Base-by-base conservation (phyloP, 2,888 invertebrate species). In the Erynnis tages region DNA sequence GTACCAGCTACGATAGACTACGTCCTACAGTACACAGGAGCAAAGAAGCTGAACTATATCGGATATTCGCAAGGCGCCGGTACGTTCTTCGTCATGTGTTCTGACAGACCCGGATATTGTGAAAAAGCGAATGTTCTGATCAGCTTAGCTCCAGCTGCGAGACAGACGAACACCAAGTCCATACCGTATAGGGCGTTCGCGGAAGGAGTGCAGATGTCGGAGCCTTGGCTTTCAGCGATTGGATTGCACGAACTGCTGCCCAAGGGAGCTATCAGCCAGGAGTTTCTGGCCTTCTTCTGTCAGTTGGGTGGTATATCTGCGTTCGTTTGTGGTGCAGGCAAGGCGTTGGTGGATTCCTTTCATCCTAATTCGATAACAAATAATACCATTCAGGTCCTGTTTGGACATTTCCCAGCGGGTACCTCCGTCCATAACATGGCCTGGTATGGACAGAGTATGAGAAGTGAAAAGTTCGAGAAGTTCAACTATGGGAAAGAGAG, bases 61-160 rank as follows among this genome's bases (percentile, higher is more conserved):
- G 96, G 96, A 0, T 95, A 95, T 69, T 96, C 95, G 0, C 92
- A 92, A 73, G 96, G 96, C 4, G 91, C 92, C 0, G 92, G 93
- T 0, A 76, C 81, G 2, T 93, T 92, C 63, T 92, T 91, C 68
- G 91, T 94, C 0, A 92, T 94, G 93, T 90, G 91, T 43, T 92
- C 93, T 0, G 90, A 91, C 60, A 76, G 78, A 40, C 93, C 94
- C 0, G 91, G 91, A 11, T 93, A 93, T 59, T 93, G 93, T 73
- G 71, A 87, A 0, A 94, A 94, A 74, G 88, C 93, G 0, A 79
- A 88, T 3, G 71, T 91, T 0, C 86, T 92, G 74, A 91, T 93
- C 53, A 91, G 91, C 0, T 62, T 94, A 47, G 94, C 94, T 0
- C 95, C 95, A 0, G 92, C 94, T 0, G 41, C 79, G 0, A 73